Evolutionary conservation across 1,140 invertebrate genomes (phyloP).

Genomic region (Probaryconus sp.): DNA sequence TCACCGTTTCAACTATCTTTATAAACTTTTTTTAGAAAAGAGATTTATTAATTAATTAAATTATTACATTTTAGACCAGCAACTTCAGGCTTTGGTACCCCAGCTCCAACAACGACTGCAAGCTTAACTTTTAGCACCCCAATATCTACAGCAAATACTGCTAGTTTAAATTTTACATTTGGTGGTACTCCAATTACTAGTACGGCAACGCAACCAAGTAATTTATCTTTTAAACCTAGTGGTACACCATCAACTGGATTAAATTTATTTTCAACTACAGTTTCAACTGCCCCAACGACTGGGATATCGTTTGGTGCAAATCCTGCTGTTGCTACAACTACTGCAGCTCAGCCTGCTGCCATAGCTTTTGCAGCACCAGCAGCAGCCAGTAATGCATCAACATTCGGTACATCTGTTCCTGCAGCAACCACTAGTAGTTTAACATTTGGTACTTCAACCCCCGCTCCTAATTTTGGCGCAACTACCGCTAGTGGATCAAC

Average conservation of each 20-base stretch:
- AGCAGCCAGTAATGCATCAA: conserved; percentile 27
- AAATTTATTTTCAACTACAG: conserved; percentile 28
- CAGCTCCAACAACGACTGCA: conserved; percentile 5
- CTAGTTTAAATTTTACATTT: conserved; percentile 33
- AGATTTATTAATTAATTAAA: too few species aligned
- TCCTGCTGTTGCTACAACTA: not conserved
- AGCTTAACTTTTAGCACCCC: conserved; percentile 17
- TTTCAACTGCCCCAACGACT: not conserved
- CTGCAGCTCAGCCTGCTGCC: too few species aligned
- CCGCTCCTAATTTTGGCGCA: conserved; percentile 61
- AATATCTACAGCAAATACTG: not conserved
- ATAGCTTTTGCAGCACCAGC: conserved; percentile 45
- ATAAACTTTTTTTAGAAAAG: too few species aligned
- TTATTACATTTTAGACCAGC: conserved; percentile 2
- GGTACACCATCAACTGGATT: conserved; percentile 17
- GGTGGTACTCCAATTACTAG: conserved; percentile 25
- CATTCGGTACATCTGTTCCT: conserved; percentile 49
- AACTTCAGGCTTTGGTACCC: conserved; percentile 4
- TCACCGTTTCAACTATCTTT: too few species aligned
- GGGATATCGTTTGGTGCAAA: not conserved
- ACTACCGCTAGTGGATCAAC: conserved; percentile 24
- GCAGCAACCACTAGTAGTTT: conserved; percentile 35
- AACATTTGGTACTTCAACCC: conserved; percentile 44
- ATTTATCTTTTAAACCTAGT: not conserved
- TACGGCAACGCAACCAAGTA: conserved; percentile 10